These are phyloP conservation scores for Pagrus major DNA, from an alignment of 2,113 vertebrate species.

Conservation along the genomic window DNA sequence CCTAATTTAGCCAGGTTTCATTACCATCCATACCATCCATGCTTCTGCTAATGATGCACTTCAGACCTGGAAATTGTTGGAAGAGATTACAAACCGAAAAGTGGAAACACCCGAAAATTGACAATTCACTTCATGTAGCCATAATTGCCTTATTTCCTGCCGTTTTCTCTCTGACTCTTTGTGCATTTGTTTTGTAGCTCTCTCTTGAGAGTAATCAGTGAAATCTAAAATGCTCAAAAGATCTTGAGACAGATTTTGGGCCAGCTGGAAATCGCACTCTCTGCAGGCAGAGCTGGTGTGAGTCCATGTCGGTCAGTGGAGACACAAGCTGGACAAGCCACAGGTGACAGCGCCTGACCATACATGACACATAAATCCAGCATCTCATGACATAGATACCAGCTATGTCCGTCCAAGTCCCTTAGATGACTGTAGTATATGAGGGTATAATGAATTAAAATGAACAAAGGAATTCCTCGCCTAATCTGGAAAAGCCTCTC, in stretches of 20 bases:
- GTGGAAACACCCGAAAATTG: conserved; percentile 10
- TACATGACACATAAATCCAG: not conserved
- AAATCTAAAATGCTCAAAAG: conserved; percentile 30
- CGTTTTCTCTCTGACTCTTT: conserved; percentile 1
- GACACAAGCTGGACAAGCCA: conserved; percentile 6
- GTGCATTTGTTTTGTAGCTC: not conserved
- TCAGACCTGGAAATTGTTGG: conserved; percentile 42
- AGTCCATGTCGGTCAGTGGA: conserved; percentile 6
- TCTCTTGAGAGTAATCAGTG: not conserved
- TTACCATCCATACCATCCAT: conserved; percentile 24
- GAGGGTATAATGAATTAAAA: conserved; percentile 4
- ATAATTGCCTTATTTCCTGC: conserved; percentile 41
- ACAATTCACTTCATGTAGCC: conserved; percentile 1
- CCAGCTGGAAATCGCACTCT: conserved; percentile 48
- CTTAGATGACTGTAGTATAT: not conserved
- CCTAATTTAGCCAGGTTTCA: conserved; percentile 23
- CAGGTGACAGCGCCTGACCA: not conserved
- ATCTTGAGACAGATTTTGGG: conserved; percentile 50
- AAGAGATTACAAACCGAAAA: conserved; percentile 45
- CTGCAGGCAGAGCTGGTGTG: conserved; percentile 16
- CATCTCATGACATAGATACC: not conserved
- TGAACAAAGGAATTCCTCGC: conserved; percentile 53
- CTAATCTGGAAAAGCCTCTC: conserved; percentile 49
- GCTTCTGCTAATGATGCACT: conserved; percentile 60
- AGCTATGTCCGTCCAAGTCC: not conserved